Evolutionary conservation across 2,888 invertebrate genomes (phyloP), one percentile per base, ranked within the genome.

Genomic region (Parnassius mnemosyne): DNA sequence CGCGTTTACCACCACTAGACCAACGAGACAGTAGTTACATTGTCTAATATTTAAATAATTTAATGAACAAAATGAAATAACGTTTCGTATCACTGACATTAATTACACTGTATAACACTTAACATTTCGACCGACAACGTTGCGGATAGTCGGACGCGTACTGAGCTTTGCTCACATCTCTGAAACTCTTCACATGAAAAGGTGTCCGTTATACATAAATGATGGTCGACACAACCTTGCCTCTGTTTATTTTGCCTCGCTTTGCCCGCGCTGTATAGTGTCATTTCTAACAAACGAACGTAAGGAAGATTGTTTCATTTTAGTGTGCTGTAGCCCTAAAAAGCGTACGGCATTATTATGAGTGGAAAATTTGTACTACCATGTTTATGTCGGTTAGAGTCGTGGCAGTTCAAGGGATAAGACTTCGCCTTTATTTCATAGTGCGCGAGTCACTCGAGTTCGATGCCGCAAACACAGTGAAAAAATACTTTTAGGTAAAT

Each of bases 171-270:
- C 20, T 10, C 25, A 43, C 61, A 50, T 44, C 58, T n/a, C 20
- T 10, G 25, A 52, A 58, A 44, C 52, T 60, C 53, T 53, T 56
- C 41, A 53, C 53, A 53, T 49, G 57, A 62, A 57, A 57, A 57
- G 57, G 50, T 50, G 54, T 50, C 25, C 13, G 56, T 16, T 13
- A 57, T 50, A 56, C n/a, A 62, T 53, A 57, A 62, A 57, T 62
- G 53, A 61, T 56, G 51, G 11, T 41, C 49, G 54, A 10, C 11
- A 42, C 53, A 57, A 53, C 56, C 61, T 61, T 46, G 61, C 34
- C 9, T 10, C 46, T 53, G 57, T 61, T 60, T 55, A 60, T 16
- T 50, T 50, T 16, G 16, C 42, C 5, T 25, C 20, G 50, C 55
- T 61, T 56, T 56, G 56, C 11, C 46, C 44, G 56, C 13, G 34